Conservation (phyloP, 2,888 invertebrate genomes). For the Apoda limacodes region DNA sequence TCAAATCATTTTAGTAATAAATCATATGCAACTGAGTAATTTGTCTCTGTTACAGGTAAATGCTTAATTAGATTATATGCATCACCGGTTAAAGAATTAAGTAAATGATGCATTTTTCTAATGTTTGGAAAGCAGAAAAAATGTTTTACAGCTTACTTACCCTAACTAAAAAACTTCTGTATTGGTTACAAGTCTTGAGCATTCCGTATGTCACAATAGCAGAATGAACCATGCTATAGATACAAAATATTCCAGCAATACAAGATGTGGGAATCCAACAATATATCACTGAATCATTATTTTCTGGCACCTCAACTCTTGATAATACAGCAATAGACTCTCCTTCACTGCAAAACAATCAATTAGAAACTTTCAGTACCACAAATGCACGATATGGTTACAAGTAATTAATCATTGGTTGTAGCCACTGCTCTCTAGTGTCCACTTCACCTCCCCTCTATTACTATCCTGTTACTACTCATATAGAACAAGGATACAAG, state of each 20-base stretch:
- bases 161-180: conserved; percentile 74
- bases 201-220: conserved; percentile 80
- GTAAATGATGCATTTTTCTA: no score
- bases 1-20: no score
- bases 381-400: no score
- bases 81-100: no score
- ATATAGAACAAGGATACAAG: no score
- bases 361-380: no score
- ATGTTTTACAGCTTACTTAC: conserved; percentile 27
- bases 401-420: not conserved
- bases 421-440: no score
- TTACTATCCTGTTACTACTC: no score
- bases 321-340: conserved; percentile 75
- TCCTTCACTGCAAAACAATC: conserved; percentile 71
- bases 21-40: no score
- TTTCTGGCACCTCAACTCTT: conserved; percentile 68
- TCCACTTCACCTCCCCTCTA: no score
- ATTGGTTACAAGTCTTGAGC: conserved; percentile 80
- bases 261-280: conserved; percentile 78
- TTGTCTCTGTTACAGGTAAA: no score
- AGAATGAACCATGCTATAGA: conserved; percentile 77
- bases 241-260: conserved; percentile 70
- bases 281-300: conserved; percentile 70
- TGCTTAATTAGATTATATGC: no score
- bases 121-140: conserved; percentile 2